Evolutionary conservation across 2,888 invertebrate genomes (phyloP).

Genomic region (Diadromus collaris): DNA sequence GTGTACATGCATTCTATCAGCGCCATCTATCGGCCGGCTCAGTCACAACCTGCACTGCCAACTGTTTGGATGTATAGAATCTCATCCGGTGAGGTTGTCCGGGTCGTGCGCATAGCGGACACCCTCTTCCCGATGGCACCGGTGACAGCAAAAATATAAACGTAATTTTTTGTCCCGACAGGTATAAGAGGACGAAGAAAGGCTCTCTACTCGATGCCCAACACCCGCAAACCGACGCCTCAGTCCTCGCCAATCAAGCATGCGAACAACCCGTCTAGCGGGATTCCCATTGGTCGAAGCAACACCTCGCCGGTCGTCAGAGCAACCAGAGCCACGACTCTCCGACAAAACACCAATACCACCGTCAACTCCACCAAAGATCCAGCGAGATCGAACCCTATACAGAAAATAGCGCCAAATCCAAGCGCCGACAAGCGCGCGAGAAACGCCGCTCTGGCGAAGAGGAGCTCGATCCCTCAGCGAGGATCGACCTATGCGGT

Average conservation of each 20-base stretch:
- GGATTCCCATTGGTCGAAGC: conserved; percentile 75
- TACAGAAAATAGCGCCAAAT: conserved; percentile 68
- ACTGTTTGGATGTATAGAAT: no score
- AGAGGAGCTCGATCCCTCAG: conserved; percentile 73
- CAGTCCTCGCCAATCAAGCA: conserved; percentile 76
- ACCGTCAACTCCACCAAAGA: conserved; percentile 59
- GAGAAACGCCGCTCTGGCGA: conserved; percentile 64
- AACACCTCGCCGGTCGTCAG: conserved; percentile 77
- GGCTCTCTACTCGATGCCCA: conserved; percentile 83
- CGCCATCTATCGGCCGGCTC: no score
- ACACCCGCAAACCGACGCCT: conserved; percentile 74
- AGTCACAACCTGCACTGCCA: no score
- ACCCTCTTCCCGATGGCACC: no score
- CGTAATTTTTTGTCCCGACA: no score
- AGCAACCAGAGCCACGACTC: conserved; percentile 74
- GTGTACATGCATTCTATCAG: no score
- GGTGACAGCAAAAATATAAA: no score
- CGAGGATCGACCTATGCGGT: conserved; percentile 70
- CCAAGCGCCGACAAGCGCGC: conserved; percentile 63
- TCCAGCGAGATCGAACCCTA: conserved; percentile 72
- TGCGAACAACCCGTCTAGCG: conserved; percentile 63
- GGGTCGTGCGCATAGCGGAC: no score
- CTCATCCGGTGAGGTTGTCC: no score
- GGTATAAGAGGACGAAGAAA: conserved; percentile 87
- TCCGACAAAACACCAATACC: conserved; percentile 74